These are phyloP conservation scores for Linnaemya vulpina DNA, from an alignment of 2,888 invertebrate species.

Conservation along the genomic window DNA sequence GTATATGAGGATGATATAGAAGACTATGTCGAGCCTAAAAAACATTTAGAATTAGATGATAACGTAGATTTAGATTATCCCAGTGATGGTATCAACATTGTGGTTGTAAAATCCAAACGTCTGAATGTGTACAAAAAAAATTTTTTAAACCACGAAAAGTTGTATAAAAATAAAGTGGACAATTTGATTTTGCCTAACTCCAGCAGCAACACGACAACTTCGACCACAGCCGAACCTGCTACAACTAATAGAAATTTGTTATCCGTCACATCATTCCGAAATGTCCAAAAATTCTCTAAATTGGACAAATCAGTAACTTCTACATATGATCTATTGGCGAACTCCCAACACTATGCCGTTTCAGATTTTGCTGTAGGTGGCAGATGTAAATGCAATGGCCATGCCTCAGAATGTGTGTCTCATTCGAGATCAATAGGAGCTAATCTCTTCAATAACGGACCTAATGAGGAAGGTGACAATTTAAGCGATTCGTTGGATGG, in stretches of 20 bases:
- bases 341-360: slow-evolving; percentile 94
- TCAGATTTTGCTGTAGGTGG: slow-evolving; percentile 99
- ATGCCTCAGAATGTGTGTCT: slow-evolving; percentile 95
- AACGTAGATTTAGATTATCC: slow-evolving; percentile 77
- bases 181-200: slow-evolving; percentile 57
- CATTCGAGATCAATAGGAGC: slow-evolving; percentile 73
- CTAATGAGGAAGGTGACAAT: slow-evolving; percentile 87
- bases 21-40: slow-evolving; percentile 80
- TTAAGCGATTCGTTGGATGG: slow-evolving; percentile 85
- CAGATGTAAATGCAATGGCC: slow-evolving; percentile 99
- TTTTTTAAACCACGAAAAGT: slow-evolving; percentile 76
- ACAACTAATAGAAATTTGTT: slow-evolving; percentile 79
- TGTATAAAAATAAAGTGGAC: slow-evolving; percentile 75
- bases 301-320: slow-evolving; percentile 58
- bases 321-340: slow-evolving; percentile 79
- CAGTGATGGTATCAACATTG: slow-evolving; percentile 75
- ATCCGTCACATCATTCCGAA: slow-evolving; percentile 79
- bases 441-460: slow-evolving; percentile 64
- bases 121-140: slow-evolving; percentile 73
- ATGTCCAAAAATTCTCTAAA: slow-evolving; percentile 25
- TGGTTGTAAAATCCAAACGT: slow-evolving; percentile 73
- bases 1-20: slow-evolving; percentile 77
- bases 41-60: slow-evolving; percentile 79
- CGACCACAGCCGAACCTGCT: slow-evolving; percentile 74
- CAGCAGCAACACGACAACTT: background rate